Evolutionary conservation across 53 echinoderm and acorn worm genomes (phyloP).

Genomic region (Holothuria scabra): DNA sequence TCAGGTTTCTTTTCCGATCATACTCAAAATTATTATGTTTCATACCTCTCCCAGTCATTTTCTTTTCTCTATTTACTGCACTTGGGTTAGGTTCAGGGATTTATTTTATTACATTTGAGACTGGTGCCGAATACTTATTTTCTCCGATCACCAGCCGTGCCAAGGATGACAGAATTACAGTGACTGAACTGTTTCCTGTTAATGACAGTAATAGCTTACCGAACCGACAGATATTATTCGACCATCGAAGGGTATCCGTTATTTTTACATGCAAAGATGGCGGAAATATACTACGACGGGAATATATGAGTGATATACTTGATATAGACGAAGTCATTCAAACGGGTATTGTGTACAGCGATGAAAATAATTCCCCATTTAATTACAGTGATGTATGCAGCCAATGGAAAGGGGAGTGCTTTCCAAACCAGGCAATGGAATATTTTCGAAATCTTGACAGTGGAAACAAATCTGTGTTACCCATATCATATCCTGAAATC

Average conservation of each 20-base stretch:
- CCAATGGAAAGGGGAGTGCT: constrained; percentile 62
- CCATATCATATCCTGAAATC: constrained; percentile 42
- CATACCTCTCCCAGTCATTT: constrained; percentile 62
- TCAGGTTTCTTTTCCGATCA: constrained; percentile 53
- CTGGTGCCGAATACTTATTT: constrained; percentile 26
- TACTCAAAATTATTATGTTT: constrained; percentile 71
- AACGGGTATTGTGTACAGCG: constrained; percentile 4
- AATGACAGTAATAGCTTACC: constrained; percentile 55
- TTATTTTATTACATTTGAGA: neutral
- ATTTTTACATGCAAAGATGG: constrained; percentile 60
- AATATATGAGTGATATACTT: constrained; percentile 64
- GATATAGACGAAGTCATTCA: constrained; percentile 50
- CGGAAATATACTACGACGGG: constrained; percentile 66
- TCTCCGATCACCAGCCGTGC: constrained; percentile 41
- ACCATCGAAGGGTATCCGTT: constrained; percentile 50
- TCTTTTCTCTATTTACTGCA: constrained; percentile 67
- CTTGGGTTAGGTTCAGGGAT: constrained; percentile 30
- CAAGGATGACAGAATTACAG: constrained; percentile 41
- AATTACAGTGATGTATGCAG: constrained; percentile 59
- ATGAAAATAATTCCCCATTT: constrained; percentile 22
- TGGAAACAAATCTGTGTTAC: neutral
- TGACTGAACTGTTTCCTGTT: constrained; percentile 55
- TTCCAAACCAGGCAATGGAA: constrained; percentile 60
- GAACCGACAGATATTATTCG: constrained; percentile 44
- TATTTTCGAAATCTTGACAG: neutral